A percentile compares a stretch with the other conserved stretches of the same genome.
Evolutionary conservation across 2,797 vertebrate species (phyloP).

Genomic region (Crenichthys baileyi): DNA sequence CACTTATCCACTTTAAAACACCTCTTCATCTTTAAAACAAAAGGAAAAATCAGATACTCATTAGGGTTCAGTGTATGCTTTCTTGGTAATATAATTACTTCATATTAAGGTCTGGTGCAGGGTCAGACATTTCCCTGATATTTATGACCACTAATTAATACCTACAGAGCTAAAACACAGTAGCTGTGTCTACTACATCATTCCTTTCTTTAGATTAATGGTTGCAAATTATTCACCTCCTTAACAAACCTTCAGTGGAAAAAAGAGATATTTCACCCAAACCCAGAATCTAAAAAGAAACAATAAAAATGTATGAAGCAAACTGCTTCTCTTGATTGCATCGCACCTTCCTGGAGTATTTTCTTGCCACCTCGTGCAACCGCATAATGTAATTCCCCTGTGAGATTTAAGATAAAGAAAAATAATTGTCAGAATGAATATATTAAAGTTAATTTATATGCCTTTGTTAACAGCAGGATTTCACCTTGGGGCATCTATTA

Average conservation of each 20-base stretch:
- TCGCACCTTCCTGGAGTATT: constrained; percentile 31
- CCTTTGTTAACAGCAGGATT: constrained; percentile 77
- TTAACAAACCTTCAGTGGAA: constrained; percentile 69
- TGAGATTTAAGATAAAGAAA: constrained; percentile 84
- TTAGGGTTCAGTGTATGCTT: background rate
- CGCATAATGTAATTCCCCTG: constrained; percentile 48
- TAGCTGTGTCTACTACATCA: constrained; percentile 72
- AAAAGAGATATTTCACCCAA: constrained; percentile 66
- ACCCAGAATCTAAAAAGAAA: constrained; percentile 65
- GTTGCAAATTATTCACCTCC: constrained; percentile 45
- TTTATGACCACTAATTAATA: constrained; percentile 15
- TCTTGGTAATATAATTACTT: background rate
- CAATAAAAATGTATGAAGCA: constrained; percentile 73
- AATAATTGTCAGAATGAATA: constrained; percentile 60
- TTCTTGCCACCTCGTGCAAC: constrained; percentile 67
- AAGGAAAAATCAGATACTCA: background rate
- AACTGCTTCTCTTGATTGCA: constrained; percentile 30
- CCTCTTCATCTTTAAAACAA: background rate
- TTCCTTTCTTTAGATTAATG: constrained; percentile 88
- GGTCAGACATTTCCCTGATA: background rate
- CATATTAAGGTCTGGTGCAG: background rate
- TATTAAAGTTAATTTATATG: constrained; percentile 85
- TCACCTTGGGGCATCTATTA: constrained; percentile 83
- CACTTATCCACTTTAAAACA: too few relatives aligned
- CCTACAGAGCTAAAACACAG: constrained; percentile 82